phyloP scores from a whole-genome alignment of 2,888 invertebrate genomes.

The Erebia palarica region DNA sequence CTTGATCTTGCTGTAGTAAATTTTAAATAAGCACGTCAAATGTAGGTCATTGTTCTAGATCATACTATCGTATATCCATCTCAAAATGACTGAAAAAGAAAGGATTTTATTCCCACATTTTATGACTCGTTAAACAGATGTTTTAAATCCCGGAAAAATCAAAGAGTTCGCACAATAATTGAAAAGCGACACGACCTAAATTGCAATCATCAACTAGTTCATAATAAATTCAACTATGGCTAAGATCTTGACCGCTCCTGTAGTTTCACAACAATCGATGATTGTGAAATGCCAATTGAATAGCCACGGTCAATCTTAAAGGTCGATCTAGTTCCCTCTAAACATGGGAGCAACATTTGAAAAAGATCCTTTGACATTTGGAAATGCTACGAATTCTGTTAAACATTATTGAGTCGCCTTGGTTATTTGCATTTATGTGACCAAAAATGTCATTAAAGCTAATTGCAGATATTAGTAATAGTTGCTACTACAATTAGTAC shows the following conservation, averaged over 20 bases:
- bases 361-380: constrained; percentile 41
- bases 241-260: constrained; percentile 32
- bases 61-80: too few relatives aligned
- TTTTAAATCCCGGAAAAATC: too few relatives aligned
- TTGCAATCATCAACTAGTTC: too few relatives aligned
- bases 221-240: background rate
- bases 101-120: too few relatives aligned
- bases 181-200: too few relatives aligned
- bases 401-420: constrained; percentile 20
- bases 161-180: too few relatives aligned
- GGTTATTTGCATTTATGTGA: constrained; percentile 16
- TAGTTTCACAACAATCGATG: constrained; percentile 56
- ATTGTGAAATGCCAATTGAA: constrained; percentile 53
- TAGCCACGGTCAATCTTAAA: constrained; percentile 48
- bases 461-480: constrained; percentile 1
- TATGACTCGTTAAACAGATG: too few relatives aligned
- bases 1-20: too few relatives aligned
- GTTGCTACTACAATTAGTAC: too few relatives aligned
- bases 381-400: constrained; percentile 33
- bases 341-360: constrained; percentile 37
- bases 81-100: too few relatives aligned
- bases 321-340: constrained; percentile 40
- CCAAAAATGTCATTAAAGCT: background rate
- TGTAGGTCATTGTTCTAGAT: too few relatives aligned
- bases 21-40: too few relatives aligned